Evolutionary conservation across 2,888 invertebrate species (phyloP).

Genomic region (Amphipoea oculea): DNA sequence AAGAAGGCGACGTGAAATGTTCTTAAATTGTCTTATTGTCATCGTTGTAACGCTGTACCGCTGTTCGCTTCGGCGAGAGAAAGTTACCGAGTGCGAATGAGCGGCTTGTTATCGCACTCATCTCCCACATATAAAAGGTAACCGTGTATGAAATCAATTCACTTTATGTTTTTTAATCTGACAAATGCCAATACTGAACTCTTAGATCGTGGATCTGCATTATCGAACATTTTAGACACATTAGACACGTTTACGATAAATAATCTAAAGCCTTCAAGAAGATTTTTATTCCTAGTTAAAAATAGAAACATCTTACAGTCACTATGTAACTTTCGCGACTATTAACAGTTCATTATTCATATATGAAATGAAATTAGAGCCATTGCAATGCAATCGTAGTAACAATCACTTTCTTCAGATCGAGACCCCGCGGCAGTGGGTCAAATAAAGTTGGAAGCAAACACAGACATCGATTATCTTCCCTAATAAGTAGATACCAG

Average conservation of each 20-base stretch:
- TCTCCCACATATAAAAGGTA: constrained; percentile 42
- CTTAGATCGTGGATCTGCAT: constrained; percentile 3
- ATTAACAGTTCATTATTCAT: constrained; percentile 19
- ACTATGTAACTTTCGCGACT: constrained; percentile 35
- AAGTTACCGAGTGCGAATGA: constrained; percentile 58
- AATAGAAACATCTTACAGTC: background rate
- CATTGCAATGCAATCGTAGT: constrained; percentile 12
- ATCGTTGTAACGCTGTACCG: constrained; percentile 46
- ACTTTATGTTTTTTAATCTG: constrained; percentile 37
- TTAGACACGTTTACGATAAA: background rate
- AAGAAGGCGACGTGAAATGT: constrained; percentile 46
- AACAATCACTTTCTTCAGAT: constrained; percentile 19
- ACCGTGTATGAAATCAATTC: constrained; percentile 60
- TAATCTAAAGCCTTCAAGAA: background rate
- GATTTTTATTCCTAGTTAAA: background rate
- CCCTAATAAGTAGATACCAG: background rate
- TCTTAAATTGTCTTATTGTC: constrained; percentile 57
- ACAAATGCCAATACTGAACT: constrained; percentile 32
- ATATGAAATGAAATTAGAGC: background rate
- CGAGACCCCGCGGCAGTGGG: background rate
- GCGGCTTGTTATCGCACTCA: constrained; percentile 50
- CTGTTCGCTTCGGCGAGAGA: constrained; percentile 49
- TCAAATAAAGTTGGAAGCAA: constrained; percentile 17
- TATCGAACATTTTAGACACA: constrained; percentile 4
- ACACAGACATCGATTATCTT: background rate